Base-by-base conservation (phyloP, 2,113 vertebrate genomes). In the Desmodus rotundus region DNA sequence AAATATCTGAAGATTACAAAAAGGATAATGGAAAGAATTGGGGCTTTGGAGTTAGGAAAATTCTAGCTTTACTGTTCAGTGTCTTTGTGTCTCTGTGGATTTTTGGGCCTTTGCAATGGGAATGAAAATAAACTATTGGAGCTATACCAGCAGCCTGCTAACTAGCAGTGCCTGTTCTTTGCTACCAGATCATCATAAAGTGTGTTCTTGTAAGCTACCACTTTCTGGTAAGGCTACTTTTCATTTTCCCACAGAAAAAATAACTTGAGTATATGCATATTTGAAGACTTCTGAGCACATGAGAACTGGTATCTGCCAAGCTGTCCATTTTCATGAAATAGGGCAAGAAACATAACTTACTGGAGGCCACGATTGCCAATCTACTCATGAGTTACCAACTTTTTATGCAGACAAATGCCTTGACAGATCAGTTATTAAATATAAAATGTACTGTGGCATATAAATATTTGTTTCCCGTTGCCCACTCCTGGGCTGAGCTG, bases 321-420 rank as follows among this genome's bases (percentile, higher is more conserved):
- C 6, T 47, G n/a, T 87, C 84, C 81, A 72, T 97, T 43, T 96
- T 88, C 33, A 33, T 41, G n/a, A 91, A n/a, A 7, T 0, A 16
- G n/a, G 54, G 54, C 26, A 88, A 73, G 17, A 92, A n/a, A 26
- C 4, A 54, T 94, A 96, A 91, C 20, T 83, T 52, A 91, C 1
- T 4, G n/a, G 63, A 67, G 78, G 24, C 17, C 0, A 1, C 10
- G 2, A 3, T 36, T 96, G 45, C 24, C 96, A 4, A 58, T 16
- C 28, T 19, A 7, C 12, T 81, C n/a, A 41, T 72, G 74, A 94
- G 43, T 91, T 47, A 82, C 47, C 68, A 33, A 76, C 61, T 78
- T 96, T 73, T 88, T 72, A 94, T 74, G 50, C 93, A 95, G 78
- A 92, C 87, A 97, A 96, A 96, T 95, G 76, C 45, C 91, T 31